Base-by-base conservation (phyloP, 2,888 invertebrate genomes). In the Acrobasis repandana region DNA sequence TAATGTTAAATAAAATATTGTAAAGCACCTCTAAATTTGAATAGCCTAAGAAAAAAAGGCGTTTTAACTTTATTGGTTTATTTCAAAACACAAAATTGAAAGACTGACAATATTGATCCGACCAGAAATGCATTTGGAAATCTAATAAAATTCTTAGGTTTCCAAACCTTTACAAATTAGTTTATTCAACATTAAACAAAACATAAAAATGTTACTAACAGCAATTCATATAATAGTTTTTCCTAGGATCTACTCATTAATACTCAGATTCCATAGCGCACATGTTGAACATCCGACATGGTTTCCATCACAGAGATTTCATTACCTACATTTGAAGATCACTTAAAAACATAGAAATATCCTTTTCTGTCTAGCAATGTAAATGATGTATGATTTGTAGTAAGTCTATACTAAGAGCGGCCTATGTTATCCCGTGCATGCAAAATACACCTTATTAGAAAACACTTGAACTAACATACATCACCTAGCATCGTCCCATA, bases 51-150 rank as follows among this genome's bases (percentile, higher is more conserved):
- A n/a, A 38, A 16, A 54, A 54, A 54, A 38, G 5, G 36, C 38
- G 16, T 54, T 54, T 78, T 75, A 81, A 80, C 80, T 89, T 87
- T 87, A 90, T 85, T 83, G 83, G 85, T 90, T 91, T 90, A 90
- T 89, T 89, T 88, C 77, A 88, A 28, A 90, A 90, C 90, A 90
- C 90, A 90, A 90, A 88, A 86, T 88, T 89, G 88, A 85, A 90
- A 87, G 86, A 89, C 83, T 85, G 85, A 88, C 85, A 89, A 80
- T 54, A 54, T 85, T 85, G 83, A 82, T 84, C 85, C 83, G 86
- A 85, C 80, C 85, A 84, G 86, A 85, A 83, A 85, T 83, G 83
- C 81, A 80, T 84, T 85, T 72, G 80, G 86, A 84, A 87, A 86
- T 82, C 82, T 69, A 71, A 65, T 73, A 73, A 72, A 77, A 81